Percentiles rank a stretch among this genome's conserved stretches.
Conservation (phyloP, 2,113 vertebrate species). For the Sitta europaea region DNA sequence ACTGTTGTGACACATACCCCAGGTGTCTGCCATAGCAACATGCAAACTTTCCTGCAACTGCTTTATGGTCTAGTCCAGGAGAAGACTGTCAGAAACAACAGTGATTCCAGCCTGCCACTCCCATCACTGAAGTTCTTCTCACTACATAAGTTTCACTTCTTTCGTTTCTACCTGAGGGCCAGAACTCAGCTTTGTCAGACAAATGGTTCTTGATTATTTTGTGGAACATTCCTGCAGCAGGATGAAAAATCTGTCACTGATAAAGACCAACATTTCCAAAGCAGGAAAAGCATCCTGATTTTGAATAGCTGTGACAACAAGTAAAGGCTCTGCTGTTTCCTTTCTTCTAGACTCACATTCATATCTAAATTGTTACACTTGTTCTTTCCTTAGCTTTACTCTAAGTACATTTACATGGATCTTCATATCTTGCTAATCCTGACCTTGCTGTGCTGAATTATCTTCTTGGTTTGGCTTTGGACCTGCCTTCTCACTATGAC, state of each 20-base stretch:
- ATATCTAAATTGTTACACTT: not conserved
- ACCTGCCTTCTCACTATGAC: not conserved
- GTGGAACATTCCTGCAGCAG: not conserved
- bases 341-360: not conserved
- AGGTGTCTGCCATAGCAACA: not conserved
- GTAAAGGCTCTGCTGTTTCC: not conserved
- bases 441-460: not conserved
- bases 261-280: not conserved
- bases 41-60: not conserved
- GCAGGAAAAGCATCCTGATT: not conserved
- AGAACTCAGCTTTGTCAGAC: not conserved
- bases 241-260: not conserved
- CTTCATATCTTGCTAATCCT: not conserved
- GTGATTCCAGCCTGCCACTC: not conserved
- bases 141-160: not conserved
- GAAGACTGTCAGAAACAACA: not conserved
- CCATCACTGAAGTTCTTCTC: not conserved
- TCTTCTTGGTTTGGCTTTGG: not conserved
- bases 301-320: not conserved
- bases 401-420: not conserved
- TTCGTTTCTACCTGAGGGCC: not conserved
- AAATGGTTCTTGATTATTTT: not conserved
- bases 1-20: not conserved
- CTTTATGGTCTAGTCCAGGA: not conserved
- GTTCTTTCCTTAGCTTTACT: not conserved